Conservation (phyloP, 2,797 vertebrate species). For the Erethizon dorsatum region DNA sequence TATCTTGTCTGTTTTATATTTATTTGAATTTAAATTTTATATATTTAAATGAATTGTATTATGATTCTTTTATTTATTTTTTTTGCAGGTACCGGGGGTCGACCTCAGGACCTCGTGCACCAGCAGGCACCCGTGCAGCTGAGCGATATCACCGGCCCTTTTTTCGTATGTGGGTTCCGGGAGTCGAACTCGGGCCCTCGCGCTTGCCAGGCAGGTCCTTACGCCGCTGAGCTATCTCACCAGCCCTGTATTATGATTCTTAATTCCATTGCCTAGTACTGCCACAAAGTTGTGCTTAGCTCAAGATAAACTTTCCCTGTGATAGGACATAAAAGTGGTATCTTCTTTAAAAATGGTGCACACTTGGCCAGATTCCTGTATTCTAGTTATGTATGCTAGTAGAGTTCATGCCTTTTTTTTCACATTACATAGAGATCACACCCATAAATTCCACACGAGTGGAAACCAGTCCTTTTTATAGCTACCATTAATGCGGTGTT, state of each 20-base stretch:
- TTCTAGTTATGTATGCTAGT: conserved; percentile 16
- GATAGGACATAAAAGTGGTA: background rate
- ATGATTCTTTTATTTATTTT: too few relatives aligned
- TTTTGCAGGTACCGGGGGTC: too few relatives aligned
- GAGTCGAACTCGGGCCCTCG: too few relatives aligned
- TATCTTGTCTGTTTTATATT: conserved; percentile 26
- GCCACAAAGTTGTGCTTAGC: background rate
- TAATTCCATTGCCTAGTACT: background rate
- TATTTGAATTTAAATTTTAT: conserved; percentile 14
- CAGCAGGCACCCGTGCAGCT: too few relatives aligned
- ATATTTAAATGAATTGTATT: conserved; percentile 8
- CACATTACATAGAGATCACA: background rate
- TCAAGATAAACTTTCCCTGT: background rate
- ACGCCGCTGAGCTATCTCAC: too few relatives aligned
- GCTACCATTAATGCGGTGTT: conserved; percentile 1
- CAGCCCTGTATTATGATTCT: background rate
- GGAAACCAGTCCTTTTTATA: conserved; percentile 60
- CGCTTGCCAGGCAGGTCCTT: too few relatives aligned
- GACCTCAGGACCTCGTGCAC: too few relatives aligned
- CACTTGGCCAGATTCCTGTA: background rate
- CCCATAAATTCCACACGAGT: conserved; percentile 45
- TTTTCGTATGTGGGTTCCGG: too few relatives aligned
- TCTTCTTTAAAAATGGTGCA: background rate
- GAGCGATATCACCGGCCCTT: too few relatives aligned
- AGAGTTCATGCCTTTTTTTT: background rate